Base-by-base conservation (phyloP, 2,888 invertebrate genomes). In the Teleogryllus oceanicus region DNA sequence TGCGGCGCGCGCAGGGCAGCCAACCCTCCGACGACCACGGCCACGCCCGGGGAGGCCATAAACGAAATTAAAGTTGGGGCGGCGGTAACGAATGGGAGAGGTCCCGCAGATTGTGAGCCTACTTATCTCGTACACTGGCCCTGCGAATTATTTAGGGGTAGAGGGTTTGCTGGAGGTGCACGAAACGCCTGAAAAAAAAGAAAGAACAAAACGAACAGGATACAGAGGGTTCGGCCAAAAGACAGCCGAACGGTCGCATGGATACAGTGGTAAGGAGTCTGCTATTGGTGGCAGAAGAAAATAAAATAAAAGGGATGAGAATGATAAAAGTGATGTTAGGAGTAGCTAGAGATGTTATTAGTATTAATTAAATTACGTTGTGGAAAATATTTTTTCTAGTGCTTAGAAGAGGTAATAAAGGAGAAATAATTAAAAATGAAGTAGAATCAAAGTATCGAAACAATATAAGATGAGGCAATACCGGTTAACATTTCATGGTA, bases 41-140 rank as follows among this genome's bases (percentile, higher is more conserved):
- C 16, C 62, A 62, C 62, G 62, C 62, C 62, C 16, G 62, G 11
- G n/a, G 62, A 18, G 62, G 62, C 62, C 62, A 62, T 62, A 62
- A 62, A 62, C 62, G 62, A 62, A 62, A 62, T 62, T 62, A 62
- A 62, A 62, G 62, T 62, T 62, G 62, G 62, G 62, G 62, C 10
- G 37, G 62, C 62, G 5, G 62, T 62, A 62, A 62, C 62, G 62
- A 62, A 62, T 62, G 16, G 16, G 13, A 13, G 62, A 62, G 62
- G 62, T 62, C 62, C 37, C 62, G 62, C 62, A 62, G 62, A 62
- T 62, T 62, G 62, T n/a, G 62, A n/a, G 62, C 62, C n/a, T n/a
- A n/a, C 16, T 62, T 62, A 62, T 62, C 62, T 62, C 62, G 62
- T 62, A 62, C 4, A 62, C 62, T 62, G 5, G 62, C 10, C 16